These are phyloP conservation scores for Tipula unca DNA, from an alignment of 2,888 invertebrate species.

Conservation along the genomic window DNA sequence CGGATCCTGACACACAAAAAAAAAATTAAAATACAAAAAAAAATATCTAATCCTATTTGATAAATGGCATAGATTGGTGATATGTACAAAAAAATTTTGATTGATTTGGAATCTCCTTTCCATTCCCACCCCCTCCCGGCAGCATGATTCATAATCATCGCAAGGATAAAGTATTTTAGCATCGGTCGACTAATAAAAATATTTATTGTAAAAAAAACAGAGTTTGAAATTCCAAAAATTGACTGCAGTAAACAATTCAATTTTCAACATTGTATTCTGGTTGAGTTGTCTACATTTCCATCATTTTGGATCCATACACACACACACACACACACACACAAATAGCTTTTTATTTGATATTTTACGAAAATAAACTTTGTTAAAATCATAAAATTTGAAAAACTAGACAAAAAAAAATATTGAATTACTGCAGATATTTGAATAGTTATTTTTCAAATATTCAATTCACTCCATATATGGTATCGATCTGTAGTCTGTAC, in stretches of 20 bases:
- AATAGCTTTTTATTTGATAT: neutral
- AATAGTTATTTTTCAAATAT: neutral
- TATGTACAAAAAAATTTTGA: neutral
- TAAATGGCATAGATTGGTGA: neutral
- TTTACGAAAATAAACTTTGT: neutral
- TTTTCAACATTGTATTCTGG: neutral
- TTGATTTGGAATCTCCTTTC: neutral
- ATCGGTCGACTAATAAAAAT: neutral
- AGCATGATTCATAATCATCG: neutral
- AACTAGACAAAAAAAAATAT: neutral
- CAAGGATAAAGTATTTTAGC: neutral
- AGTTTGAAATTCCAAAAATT: neutral
- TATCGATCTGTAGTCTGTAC: neutral
- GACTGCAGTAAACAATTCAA: neutral
- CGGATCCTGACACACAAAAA: too few species aligned
- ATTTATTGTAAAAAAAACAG: too few species aligned
- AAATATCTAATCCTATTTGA: neutral
- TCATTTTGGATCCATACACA: neutral
- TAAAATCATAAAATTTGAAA: neutral
- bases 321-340: too few species aligned
- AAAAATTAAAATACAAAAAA: neutral
- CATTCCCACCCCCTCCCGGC: neutral
- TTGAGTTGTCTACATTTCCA: neutral
- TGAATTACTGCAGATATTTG: neutral
- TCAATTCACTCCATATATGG: neutral